Base-by-base conservation (phyloP, 2,113 vertebrate genomes). In the Talpa occidentalis region DNA sequence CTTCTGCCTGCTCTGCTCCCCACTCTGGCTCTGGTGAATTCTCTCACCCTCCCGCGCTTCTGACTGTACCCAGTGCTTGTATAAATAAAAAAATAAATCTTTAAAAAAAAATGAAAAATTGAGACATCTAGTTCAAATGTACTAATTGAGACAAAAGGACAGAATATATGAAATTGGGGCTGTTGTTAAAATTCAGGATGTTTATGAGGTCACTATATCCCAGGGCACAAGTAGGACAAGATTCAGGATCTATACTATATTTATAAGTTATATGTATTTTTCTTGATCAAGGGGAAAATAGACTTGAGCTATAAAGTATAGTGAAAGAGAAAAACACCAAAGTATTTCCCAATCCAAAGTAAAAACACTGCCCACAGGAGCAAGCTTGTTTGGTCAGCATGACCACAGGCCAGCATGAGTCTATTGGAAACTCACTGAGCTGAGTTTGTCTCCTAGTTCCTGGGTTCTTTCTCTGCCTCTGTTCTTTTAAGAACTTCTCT, bases 331-430 rank as follows among this genome's bases (percentile, higher is more conserved):
- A 88, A 85, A 59, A 22, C 19, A 24, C 35, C 16, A 52, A 83
- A 40, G 6, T 69, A 35, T 80, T 94, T 90, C 66, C 66, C 32
- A 81, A 47, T 42, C 42, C 52, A 87, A 94, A 88, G 67, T 69
- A 42, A 85, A 92, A 72, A 78, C 17, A 76, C 10, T 32, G 12
- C 69, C 26, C 3, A 37, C 22, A n/a, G 30, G 10, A 49, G 37
- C 6, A 21, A 82, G 47, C 24, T 66, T 90, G 22, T 81, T 17
- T 88, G 56, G 35, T 66, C 22, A 86, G 15, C 35, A 49, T 35
- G 60, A 72, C 49, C 14, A 52, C 49, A 17, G 49, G 49, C 49
- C 14, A 52, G 49, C 49, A 16, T 17, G 49, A 66, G 32, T 3
- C 21, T 84, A 22, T 10, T 72, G 60, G 81, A 92, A 35, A 88